These are phyloP conservation scores for Empidonax traillii DNA, from an alignment of 2,113 vertebrate species.

Conservation along the genomic window DNA sequence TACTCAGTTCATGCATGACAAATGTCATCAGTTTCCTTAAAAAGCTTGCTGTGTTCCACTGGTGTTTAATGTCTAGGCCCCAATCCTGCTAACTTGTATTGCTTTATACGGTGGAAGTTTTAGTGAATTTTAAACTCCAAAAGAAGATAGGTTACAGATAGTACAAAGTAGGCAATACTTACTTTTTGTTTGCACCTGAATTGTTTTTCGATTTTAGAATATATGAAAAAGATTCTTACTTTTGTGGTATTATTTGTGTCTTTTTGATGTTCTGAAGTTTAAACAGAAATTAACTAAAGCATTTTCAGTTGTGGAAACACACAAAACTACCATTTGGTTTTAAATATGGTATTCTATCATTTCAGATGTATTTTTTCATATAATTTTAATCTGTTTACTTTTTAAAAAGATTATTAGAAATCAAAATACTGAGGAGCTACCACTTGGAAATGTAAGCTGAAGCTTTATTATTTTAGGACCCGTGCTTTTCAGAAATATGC, in stretches of 20 bases:
- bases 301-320: background rate
- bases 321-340: background rate
- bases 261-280: background rate
- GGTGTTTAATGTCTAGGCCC: background rate
- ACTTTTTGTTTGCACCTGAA: background rate
- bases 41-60: background rate
- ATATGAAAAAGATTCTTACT: background rate
- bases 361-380: background rate
- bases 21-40: background rate
- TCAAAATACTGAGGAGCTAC: background rate
- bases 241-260: background rate
- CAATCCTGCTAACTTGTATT: background rate
- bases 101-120: background rate
- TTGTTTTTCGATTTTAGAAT: background rate
- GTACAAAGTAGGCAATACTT: background rate
- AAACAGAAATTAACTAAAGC: background rate
- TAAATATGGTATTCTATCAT: background rate
- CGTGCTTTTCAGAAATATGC: slow-evolving; percentile 2
- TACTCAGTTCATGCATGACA: background rate
- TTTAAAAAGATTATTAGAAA: background rate
- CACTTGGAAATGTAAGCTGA: background rate
- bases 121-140: background rate
- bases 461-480: background rate
- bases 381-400: background rate
- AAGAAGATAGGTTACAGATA: background rate